These are phyloP conservation scores for Mesoclemmys tuberculata DNA, from an alignment of 2,113 vertebrate species.

Conservation along the genomic window DNA sequence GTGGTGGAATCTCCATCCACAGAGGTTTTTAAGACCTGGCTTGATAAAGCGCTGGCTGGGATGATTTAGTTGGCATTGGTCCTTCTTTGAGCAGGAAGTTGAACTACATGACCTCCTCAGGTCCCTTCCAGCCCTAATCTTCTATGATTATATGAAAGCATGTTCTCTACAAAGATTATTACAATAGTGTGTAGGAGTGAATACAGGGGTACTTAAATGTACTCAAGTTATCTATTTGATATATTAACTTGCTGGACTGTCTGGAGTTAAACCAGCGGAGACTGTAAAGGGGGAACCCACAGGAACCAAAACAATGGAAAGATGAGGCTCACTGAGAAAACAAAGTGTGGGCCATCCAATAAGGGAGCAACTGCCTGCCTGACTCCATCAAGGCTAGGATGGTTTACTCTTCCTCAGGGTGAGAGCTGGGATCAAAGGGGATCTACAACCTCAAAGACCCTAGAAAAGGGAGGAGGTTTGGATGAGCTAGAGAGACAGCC, in stretches of 20 bases:
- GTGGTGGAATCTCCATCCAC: no score
- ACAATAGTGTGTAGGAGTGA: not conserved
- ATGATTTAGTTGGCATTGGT: no score
- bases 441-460: not conserved
- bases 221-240: not conserved
- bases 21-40: no score
- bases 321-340: not conserved
- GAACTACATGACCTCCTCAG: no score
- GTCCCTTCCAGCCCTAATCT: no score
- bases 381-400: rapidly evolving
- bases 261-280: not conserved
- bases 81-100: no score
- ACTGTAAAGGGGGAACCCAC: not conserved
- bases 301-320: not conserved
- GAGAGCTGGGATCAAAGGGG: not conserved
- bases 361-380: not conserved
- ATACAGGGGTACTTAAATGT: not conserved
- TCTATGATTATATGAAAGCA: not conserved
- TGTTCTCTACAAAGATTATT: not conserved
- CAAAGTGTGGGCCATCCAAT: not conserved
- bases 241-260: not conserved
- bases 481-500: not conserved
- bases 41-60: no score
- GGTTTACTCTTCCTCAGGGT: not conserved
- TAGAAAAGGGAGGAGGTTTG: not conserved